Evolutionary conservation across 1,140 invertebrate genomes (phyloP), one percentile per base, ranked within the genome.

Genomic region (Drosophila sproati): DNA sequence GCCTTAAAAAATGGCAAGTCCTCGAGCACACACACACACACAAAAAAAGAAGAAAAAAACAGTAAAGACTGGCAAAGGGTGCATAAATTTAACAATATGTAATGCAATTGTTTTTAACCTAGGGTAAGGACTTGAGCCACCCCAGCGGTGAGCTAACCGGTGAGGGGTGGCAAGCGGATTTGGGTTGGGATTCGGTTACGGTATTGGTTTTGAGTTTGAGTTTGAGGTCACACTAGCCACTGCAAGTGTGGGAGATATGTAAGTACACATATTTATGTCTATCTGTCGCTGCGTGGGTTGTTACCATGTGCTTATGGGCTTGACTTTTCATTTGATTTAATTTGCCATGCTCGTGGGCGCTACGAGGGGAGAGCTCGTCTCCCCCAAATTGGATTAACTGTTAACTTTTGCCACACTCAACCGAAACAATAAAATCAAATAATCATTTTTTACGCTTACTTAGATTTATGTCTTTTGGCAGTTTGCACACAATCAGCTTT

Each of bases 281-380:
- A 52, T 76, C 68, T 64, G 61, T 54, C 39, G 10, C 39, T n/a
- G 62, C 37, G 35, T 48, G 61, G 69, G 68, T 76, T 57, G 45
- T 70, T 68, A 80, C 73, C 73, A 88, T 80, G 80, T 88, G 83
- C 82, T 88, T 88, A 77, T 88, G 80, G 83, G 85, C 80, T 88
- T 88, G 85, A 88, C 83, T 88, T 88, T 80, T 88, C 83, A 89
- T 88, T 87, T 88, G 83, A 87, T 87, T 88, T 83, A 88, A 88
- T 88, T 88, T 89, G 73, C 66, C 47, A 74, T 71, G 80, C 54
- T 60, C 34, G 51, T 37, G 45, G 56, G 41, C 32, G 35, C 32
- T 12, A 45, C 45, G 47, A 54, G 73, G 62, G 57, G 45, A 41
- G 41, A 55, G 29, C 12, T 64, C 55, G 43, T 48, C 45, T 60